Base-by-base conservation (phyloP, 2,797 vertebrate genomes). In the Capromys pilorides region DNA sequence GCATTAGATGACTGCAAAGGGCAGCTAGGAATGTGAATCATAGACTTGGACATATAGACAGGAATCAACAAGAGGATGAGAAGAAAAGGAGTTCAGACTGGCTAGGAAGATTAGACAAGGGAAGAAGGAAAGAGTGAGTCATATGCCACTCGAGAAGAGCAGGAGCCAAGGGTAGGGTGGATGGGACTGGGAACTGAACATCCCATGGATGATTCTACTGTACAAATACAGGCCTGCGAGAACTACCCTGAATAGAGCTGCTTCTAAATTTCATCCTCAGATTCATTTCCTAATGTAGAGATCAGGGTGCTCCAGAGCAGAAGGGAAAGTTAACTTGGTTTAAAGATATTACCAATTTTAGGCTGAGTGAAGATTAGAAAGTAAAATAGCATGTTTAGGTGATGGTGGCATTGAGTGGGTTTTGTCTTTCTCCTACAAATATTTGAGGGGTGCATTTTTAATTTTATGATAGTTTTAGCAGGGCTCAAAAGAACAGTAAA, bases 391-490 rank as follows among this genome's bases (percentile, higher is more conserved):
- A 4, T 78, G 36, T 54, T 71, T 31, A 61, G 66, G 39, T 45
- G 33, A 77, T 57, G 54, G 54, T 91, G 84, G 31, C 28, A 9
- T 54, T 19, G 49, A 21, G 16, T 75, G 9, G 2, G 0, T 19
- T 51, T 80, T 59, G 59, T 51, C 21, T 26, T 64, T 75, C 24
- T 45, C 45, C 45, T 8, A 41, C 39, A 41, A 75, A 14, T 41
- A 4, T 45, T 85, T 81, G 21, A 59, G 61, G 67, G 61, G 19
- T 67, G 9, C 49, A 45, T 51, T 88, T 41, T 54, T 61, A 61
- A 93, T 64, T 86, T 82, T 83, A 83, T 86, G 33, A 61, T 81
- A 57, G 8, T 67, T 88, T 84, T 54, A 51, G 81, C 39, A 77
- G 94, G 73, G 9, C 18, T 67, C 49, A 39, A 61, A 91, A 28